Base-by-base conservation (phyloP, 2,113 vertebrate genomes). In the Hylia prasina region DNA sequence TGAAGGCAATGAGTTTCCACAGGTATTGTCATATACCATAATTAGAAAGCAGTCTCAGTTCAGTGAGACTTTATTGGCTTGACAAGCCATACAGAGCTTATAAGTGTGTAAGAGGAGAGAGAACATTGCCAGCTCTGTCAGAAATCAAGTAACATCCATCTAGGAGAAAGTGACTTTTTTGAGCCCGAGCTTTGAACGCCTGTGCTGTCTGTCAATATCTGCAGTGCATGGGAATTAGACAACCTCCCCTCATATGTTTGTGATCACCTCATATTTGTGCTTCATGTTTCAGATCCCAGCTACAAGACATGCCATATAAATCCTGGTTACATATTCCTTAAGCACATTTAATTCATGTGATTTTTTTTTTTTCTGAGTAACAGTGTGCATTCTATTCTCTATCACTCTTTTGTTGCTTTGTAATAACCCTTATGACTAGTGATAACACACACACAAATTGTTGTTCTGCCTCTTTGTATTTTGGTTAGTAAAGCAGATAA, bases 11-110 rank as follows among this genome's bases (percentile, higher is more conserved):
- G 87, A 57, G 61, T 93, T 96, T 95, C 86, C 92, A 93, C 89
- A 95, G 90, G 92, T 96, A 92, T 79, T 90, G 90, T 84, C 88
- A 91, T 71, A 87, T 24, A 68, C 77, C 68, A 39, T 92, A 95
- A 94, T 96, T 97, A 95, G 90, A 96, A 95, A 90, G 86, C 61
- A 79, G 90, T 91, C 91, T 96, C 90, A 92, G 73, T 89, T 97
- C 92, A 95, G 57, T 89, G 65, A 87, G 92, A 53, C 82, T 97
- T 96, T 94, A 96, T 96, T 92, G 88, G 92, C 90, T 87, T 93
- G 44, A 93, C 72, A 96, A 96, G 53, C 33, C 69, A 93, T 91
- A 95, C 57, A 82, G 54, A 61, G 68, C 53, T 81, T 79, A 0
- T 39, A 87, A 92, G 80, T n/a, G 42, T 72, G 40, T 94, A 89